phyloP scores from a whole-genome alignment of 2,888 invertebrate species.

The Dicycla oo region DNA sequence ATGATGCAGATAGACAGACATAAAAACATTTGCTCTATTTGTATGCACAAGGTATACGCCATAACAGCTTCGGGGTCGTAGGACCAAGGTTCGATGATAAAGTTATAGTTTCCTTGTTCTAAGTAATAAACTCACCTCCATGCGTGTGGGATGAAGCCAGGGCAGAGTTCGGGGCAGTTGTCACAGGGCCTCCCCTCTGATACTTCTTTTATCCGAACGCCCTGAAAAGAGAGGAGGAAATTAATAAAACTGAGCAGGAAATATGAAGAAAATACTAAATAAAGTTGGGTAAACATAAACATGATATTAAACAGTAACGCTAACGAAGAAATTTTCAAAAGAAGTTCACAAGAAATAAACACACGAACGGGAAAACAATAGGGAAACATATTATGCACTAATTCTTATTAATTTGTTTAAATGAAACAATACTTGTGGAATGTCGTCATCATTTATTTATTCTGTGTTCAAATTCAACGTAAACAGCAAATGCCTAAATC shows the following conservation, averaged over 20 bases:
- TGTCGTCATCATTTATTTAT: slow-evolving; percentile 23
- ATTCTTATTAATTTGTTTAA: slow-evolving; percentile 29
- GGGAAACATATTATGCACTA: slow-evolving; percentile 5
- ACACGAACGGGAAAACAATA: slow-evolving; percentile 22
- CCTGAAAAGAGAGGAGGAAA: slow-evolving; percentile 90
- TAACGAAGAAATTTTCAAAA: slow-evolving; percentile 4
- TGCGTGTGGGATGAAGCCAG: slow-evolving; percentile 95
- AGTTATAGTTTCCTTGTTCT: slow-evolving; percentile 55
- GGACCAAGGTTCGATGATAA: slow-evolving; percentile 51
- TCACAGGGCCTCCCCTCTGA: slow-evolving; percentile 96
- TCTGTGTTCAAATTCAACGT: slow-evolving; percentile 15
- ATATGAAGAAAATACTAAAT: neutral
- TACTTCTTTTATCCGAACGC: slow-evolving; percentile 95
- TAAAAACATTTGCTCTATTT: slow-evolving; percentile 60
- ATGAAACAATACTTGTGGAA: slow-evolving; percentile 34
- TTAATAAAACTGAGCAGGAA: neutral
- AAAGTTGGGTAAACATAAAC: slow-evolving; percentile 1
- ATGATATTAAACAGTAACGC: neutral
- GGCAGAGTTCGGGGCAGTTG: slow-evolving; percentile 95
- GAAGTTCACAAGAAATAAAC: slow-evolving; percentile 5
- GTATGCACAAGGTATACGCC: slow-evolving; percentile 55
- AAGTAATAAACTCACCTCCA: slow-evolving; percentile 94
- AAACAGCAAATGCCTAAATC: slow-evolving; percentile 14
- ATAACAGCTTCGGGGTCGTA: slow-evolving; percentile 35
- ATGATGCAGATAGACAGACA: slow-evolving; percentile 43